Evolutionary conservation across 1,140 invertebrate genomes (phyloP).

Genomic region (Diorhabda elongata): DNA sequence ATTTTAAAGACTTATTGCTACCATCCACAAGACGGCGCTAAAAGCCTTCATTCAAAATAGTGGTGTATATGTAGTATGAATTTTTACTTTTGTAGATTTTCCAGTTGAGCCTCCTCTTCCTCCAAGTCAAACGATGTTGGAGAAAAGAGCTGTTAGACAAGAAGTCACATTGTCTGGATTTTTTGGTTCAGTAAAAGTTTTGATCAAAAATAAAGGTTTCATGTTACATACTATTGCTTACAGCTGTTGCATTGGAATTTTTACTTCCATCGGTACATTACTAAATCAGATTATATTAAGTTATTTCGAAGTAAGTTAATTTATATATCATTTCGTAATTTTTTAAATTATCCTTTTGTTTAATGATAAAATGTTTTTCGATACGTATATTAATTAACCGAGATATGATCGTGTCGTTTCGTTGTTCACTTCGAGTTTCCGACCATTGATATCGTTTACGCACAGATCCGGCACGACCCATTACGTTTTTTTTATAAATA

Average conservation of each 20-base stretch:
- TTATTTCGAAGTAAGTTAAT: slow-evolving; percentile 31
- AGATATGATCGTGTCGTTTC: too few species aligned
- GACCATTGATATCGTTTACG: too few species aligned
- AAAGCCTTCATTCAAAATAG: too few species aligned
- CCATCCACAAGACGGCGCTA: too few species aligned
- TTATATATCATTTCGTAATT: too few species aligned
- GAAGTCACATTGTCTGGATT: slow-evolving; percentile 24
- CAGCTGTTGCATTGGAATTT: slow-evolving; percentile 34
- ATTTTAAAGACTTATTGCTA: too few species aligned
- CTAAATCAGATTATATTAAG: slow-evolving; percentile 33
- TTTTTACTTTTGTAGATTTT: slow-evolving; percentile 50
- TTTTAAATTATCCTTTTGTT: too few species aligned
- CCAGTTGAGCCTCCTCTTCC: slow-evolving; percentile 53
- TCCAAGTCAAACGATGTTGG: slow-evolving; percentile 48
- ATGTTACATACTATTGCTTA: slow-evolving; percentile 28
- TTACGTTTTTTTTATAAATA: background rate
- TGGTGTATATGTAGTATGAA: background rate
- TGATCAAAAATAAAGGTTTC: slow-evolving; percentile 30
- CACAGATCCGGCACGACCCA: too few species aligned
- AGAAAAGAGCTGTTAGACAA: slow-evolving; percentile 23
- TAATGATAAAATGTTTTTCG: too few species aligned
- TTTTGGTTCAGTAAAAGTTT: slow-evolving; percentile 18
- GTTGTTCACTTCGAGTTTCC: too few species aligned
- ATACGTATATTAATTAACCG: too few species aligned
- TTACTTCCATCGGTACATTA: slow-evolving; percentile 31